Evolutionary conservation across 2,888 invertebrate species (phyloP), one percentile per base, ranked within the genome.

Genomic region (Masnerella sp.): DNA sequence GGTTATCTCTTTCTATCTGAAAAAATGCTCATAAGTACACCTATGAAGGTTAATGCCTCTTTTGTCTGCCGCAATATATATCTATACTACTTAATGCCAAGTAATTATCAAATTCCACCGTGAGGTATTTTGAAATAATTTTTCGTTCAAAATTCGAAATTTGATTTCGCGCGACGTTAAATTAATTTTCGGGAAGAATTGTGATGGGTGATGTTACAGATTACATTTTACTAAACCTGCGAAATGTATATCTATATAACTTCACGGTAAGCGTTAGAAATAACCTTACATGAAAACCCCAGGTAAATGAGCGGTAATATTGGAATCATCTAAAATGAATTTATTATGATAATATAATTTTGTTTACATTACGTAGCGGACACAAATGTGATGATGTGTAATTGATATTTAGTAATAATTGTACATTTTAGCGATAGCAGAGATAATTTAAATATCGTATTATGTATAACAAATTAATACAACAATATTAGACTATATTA

Each of bases 101-200:
- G 51, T 51, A 17, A 49, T 51, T 49, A 54, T 36, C 36, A 45
- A 45, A 45, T 64, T 36, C 14, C 7, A 45, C 43, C n/a, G 28
- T 43, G 25, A 43, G 28, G 32, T 45, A 52, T 52, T 42, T n/a
- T 36, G 45, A 32, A 32, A 18, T 36, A 17, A 52, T 52, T 2
- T 43, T 52, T 5, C 34, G 17, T 25, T 28, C 20, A 54, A 65
- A 54, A 65, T 65, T 45, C 47, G 28, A 38, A 47, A 65, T 45
- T n/a, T n/a, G n/a, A n/a, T n/a, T 30, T 54, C 38, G 47, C 45
- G 47, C 36, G 52, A 65, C 54, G 54, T 65, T 65, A 65, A 30
- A 65, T 65, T 65, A 65, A 65, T 65, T 65, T 65, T 15, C 32
- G 14, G 28, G 45, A 52, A 52, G 45, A 65, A 54, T 52, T n/a